These are phyloP conservation scores for Characodon lateralis DNA, from an alignment of 2,797 vertebrate genomes.

Conservation along the genomic window DNA sequence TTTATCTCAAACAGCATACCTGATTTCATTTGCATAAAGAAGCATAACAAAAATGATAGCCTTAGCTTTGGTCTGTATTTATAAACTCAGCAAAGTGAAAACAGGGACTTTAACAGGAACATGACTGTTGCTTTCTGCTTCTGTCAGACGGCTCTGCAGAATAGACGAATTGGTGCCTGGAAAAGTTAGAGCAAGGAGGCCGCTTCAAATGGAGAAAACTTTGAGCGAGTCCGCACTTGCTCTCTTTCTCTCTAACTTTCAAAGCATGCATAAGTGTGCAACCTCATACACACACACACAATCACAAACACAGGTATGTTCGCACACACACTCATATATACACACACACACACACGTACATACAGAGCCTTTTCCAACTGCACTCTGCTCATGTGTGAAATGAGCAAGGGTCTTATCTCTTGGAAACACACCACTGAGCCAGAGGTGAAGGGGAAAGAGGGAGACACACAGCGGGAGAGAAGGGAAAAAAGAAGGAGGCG, in stretches of 20 bases:
- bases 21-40: constrained; percentile 11
- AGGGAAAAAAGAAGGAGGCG: constrained; percentile 38
- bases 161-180: constrained; percentile 30
- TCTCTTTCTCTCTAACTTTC: constrained; percentile 61
- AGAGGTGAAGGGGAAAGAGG: constrained; percentile 78
- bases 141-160: constrained; percentile 31
- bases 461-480: constrained; percentile 67
- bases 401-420: constrained; percentile 86
- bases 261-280: constrained; percentile 51
- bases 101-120: constrained; percentile 34
- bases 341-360: constrained; percentile 33
- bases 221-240: constrained; percentile 50
- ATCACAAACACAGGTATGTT: constrained; percentile 13
- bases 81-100: constrained; percentile 26
- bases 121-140: constrained; percentile 29
- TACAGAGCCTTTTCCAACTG: constrained; percentile 66
- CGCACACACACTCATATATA: constrained; percentile 34
- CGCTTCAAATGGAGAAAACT: constrained; percentile 60
- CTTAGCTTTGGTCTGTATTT: constrained; percentile 12
- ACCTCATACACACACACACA: constrained; percentile 32
- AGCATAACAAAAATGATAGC: neutral
- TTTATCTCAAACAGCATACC: constrained; percentile 9
- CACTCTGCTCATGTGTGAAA: constrained; percentile 85
- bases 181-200: constrained; percentile 47
- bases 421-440: constrained; percentile 86